These are phyloP conservation scores for Tubulanus polymorphus DNA, from an alignment of 2,888 invertebrate species.

Conservation along the genomic window DNA sequence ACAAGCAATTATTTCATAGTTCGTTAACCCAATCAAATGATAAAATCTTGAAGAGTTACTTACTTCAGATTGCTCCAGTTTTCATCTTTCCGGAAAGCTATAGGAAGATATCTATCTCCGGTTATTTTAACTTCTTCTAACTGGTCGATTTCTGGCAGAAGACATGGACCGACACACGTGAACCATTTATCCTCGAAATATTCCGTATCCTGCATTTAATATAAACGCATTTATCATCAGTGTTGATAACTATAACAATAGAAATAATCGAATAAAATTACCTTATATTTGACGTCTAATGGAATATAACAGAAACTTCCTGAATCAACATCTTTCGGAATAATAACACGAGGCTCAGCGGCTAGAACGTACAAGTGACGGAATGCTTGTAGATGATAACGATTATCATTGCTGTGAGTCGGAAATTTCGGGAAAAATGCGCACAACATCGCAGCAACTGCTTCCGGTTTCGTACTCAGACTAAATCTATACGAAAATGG, in stretches of 20 bases:
- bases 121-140: constrained; percentile 69
- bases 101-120: constrained; percentile 87
- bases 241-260: neutral
- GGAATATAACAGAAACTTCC: constrained; percentile 79
- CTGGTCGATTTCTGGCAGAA: constrained; percentile 75
- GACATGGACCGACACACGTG: constrained; percentile 66
- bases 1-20: constrained; percentile 8
- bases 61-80: constrained; percentile 77
- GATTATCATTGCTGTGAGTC: constrained; percentile 89
- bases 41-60: constrained; percentile 41
- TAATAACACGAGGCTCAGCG: constrained; percentile 80
- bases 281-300: constrained; percentile 61
- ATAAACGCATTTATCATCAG: neutral
- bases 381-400: constrained; percentile 95
- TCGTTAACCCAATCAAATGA: neutral
- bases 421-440: constrained; percentile 97
- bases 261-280: constrained; percentile 15
- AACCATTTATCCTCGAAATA: neutral
- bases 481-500: constrained; percentile 42
- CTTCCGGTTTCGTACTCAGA: constrained; percentile 66
- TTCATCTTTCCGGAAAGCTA: constrained; percentile 72
- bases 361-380: constrained; percentile 94
- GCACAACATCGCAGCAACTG: constrained; percentile 84
- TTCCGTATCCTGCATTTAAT: constrained; percentile 1
- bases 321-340: constrained; percentile 80